These are phyloP conservation scores for Conistra vaccinii DNA, from an alignment of 2,888 invertebrate species.

Conservation along the genomic window DNA sequence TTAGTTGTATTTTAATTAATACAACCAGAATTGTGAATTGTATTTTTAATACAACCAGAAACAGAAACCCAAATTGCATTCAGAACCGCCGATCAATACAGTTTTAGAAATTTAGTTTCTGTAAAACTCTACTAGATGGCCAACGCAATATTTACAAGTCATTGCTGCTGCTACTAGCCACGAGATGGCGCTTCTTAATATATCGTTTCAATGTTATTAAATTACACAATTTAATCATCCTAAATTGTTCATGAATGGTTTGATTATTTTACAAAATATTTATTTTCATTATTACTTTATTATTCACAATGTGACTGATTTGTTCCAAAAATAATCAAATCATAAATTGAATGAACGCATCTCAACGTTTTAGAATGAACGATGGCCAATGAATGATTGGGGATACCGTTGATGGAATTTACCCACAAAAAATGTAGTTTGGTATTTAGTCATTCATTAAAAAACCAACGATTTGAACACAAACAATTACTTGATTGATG, in stretches of 20 bases:
- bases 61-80: not conserved
- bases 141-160: not conserved
- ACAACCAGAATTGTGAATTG: no score
- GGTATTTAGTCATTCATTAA: not conserved
- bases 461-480: not conserved
- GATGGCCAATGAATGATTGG: slow-evolving; percentile 65
- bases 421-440: slow-evolving; percentile 33
- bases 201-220: not conserved
- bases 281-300: not conserved
- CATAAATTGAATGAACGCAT: slow-evolving; percentile 68
- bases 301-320: not conserved
- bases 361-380: slow-evolving; percentile 59
- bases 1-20: no score
- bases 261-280: not conserved
- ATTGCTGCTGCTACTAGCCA: slow-evolving; percentile 39
- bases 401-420: slow-evolving; percentile 56
- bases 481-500: not conserved
- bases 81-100: not conserved
- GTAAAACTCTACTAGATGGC: slow-evolving; percentile 13
- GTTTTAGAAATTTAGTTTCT: not conserved
- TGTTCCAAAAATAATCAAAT: slow-evolving; percentile 5
- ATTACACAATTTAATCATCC: not conserved
- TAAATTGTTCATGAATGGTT: not conserved
- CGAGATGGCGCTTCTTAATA: slow-evolving; percentile 46
- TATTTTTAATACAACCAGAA: no score